Evolutionary conservation across 2,113 vertebrate species (phyloP), one percentile per base, ranked within the genome.

Genomic region (Notechis scutatus): DNA sequence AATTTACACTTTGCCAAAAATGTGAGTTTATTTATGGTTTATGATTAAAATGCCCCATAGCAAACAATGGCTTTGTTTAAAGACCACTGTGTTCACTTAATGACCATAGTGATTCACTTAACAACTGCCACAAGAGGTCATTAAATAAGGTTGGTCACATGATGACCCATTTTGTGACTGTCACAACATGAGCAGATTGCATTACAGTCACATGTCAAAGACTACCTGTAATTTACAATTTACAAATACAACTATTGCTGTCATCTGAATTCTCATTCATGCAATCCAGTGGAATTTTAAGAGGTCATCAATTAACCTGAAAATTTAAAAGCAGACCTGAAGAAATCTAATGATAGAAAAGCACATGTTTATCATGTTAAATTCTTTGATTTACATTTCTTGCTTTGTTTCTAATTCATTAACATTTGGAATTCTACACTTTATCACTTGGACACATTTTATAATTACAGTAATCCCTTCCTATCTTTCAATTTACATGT

Each of bases 401-500:
- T 94, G 88, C 50, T 86, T 91, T 91, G 42, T 93, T 96, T 96
- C 55, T 93, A 92, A 95, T 85, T 24, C 91, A 88, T 14, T 96
- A 92, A 88, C 87, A 92, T 96, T 93, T 95, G 92, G 86, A 90
- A 47, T 45, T 69, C 90, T 57, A 64, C 90, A 95, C 57, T 95
- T 81, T 96, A 92, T 93, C 94, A 95, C 85, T 94, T 93, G 89
- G 91, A 89, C 50, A 96, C 96, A 96, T 34, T 95, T 91, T 94
- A 92, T 94, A 96, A 95, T 94, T 95, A 91, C 64, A 94, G 91
- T 92, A 94, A 94, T 85, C 52, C 88, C n/a, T 86, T 91, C 57
- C 96, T 95, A 94, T 90, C 92, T 93, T 96, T 96, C 92, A 89
- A 93, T 90, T 93, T 94, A 97, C 96, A 90, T 93, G 86, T 61